phyloP scores from a whole-genome alignment of 23 tunicate genomes.

The Diplosoma virens region DNA sequence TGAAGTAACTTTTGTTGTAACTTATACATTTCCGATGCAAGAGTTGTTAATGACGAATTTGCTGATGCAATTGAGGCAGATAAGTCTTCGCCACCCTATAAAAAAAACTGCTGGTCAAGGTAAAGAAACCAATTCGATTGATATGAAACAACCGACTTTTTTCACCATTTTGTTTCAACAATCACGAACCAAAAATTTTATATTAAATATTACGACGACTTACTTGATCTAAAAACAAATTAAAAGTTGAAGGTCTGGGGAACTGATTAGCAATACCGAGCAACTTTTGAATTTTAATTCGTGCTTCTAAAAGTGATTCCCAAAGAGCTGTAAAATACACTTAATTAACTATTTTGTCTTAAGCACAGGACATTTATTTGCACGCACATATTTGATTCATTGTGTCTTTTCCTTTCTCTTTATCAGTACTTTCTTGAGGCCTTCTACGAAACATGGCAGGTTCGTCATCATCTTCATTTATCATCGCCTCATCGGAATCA shows the following conservation, averaged over 20 bases:
- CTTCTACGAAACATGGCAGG: constrained; percentile 21
- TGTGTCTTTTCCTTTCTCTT: constrained; percentile 30
- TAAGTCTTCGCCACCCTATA: background rate
- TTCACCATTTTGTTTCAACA: too few species aligned
- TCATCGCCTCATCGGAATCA: constrained; percentile 40
- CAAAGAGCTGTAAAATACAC: constrained; percentile 36
- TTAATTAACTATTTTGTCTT: too few species aligned
- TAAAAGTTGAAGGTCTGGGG: constrained; percentile 40
- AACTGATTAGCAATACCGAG: constrained; percentile 38
- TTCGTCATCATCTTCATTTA: constrained; percentile 9
- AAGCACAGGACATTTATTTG: too few species aligned
- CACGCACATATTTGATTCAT: constrained; percentile 44
- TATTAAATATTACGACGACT: too few species aligned
- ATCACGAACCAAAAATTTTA: too few species aligned
- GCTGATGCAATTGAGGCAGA: background rate
- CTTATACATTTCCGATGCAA: constrained; percentile 5
- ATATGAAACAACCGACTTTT: too few species aligned
- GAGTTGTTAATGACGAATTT: constrained; percentile 9
- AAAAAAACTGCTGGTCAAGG: too few species aligned
- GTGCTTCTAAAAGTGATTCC: constrained; percentile 55
- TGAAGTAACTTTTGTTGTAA: constrained; percentile 1
- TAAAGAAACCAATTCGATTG: too few species aligned
- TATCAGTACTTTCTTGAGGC: background rate
- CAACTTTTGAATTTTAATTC: constrained; percentile 59
- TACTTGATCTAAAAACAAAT: constrained; percentile 5